A percentile compares a stretch with the other conserved stretches of the same genome.
Conservation (phyloP, 2,888 invertebrate genomes). For the Caenorhabditis doughertyi region DNA sequence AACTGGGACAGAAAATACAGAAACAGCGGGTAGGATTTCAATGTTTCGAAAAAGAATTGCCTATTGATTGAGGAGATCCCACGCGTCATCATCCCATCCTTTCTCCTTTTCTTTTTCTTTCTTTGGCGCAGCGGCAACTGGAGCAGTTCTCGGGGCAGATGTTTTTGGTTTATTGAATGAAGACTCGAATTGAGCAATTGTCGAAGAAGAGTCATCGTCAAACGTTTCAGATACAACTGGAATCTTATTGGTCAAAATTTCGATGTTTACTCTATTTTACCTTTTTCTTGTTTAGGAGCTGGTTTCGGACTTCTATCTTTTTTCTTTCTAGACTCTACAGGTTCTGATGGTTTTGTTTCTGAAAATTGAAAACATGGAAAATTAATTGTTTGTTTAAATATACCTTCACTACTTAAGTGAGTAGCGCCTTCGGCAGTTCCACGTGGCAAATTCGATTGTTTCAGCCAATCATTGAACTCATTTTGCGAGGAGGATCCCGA, state of each 20-base stretch:
- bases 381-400: neutral
- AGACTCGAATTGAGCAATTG: slow-evolving; percentile 72
- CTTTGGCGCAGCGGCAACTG: slow-evolving; percentile 31
- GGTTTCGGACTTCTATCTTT: slow-evolving; percentile 56
- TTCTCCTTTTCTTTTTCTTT: slow-evolving; percentile 64
- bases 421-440: slow-evolving; percentile 60
- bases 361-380: slow-evolving; percentile 7
- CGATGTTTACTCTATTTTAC: neutral
- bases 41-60: neutral
- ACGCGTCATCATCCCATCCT: slow-evolving; percentile 81
- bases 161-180: slow-evolving; percentile 67
- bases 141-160: slow-evolving; percentile 22
- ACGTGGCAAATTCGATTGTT: slow-evolving; percentile 62
- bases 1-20: slow-evolving; percentile 33
- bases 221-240: slow-evolving; percentile 21
- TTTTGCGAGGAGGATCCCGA: slow-evolving; percentile 57
- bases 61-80: slow-evolving; percentile 81
- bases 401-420: slow-evolving; percentile 60
- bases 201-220: slow-evolving; percentile 57
- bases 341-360: slow-evolving; percentile 30
- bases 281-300: slow-evolving; percentile 28
- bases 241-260: neutral
- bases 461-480: slow-evolving; percentile 64
- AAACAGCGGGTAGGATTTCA: slow-evolving; percentile 9
- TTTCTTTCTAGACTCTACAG: slow-evolving; percentile 38